Conservation (phyloP, 2,797 vertebrate genomes). For the Sphaeramia orbicularis region DNA sequence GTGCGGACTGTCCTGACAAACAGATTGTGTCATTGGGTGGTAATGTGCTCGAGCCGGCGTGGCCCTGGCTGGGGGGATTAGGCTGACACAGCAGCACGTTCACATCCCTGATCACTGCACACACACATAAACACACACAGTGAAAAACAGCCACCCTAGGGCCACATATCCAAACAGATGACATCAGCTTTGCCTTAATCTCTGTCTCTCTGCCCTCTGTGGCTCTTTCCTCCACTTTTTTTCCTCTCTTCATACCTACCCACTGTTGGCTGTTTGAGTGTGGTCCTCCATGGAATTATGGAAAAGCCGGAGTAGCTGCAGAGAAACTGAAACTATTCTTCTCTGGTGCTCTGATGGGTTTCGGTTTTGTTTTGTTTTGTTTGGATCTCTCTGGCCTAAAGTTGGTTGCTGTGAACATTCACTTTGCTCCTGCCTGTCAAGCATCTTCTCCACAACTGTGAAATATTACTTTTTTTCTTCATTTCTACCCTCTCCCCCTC, state of each 20-base stretch:
- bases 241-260: constrained; percentile 35
- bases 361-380: constrained; percentile 1
- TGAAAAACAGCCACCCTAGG: constrained; percentile 48
- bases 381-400: constrained; percentile 44
- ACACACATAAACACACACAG: constrained; percentile 43
- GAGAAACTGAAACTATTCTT: constrained; percentile 24
- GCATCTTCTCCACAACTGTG: constrained; percentile 28
- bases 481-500: constrained; percentile 16
- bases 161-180: constrained; percentile 66
- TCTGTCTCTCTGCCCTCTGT: constrained; percentile 45
- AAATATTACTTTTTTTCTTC: constrained; percentile 22
- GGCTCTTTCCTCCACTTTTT: constrained; percentile 27
- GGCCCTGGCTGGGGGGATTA: constrained; percentile 75
- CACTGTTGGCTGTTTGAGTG: constrained; percentile 2
- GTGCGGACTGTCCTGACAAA: constrained; percentile 53
- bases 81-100: constrained; percentile 79
- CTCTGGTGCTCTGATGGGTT: constrained; percentile 5
- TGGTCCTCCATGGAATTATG: constrained; percentile 8
- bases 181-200: constrained; percentile 78
- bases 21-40: constrained; percentile 79
- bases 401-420: constrained; percentile 14
- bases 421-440: constrained; percentile 39
- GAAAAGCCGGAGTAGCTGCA: constrained; percentile 42
- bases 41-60: constrained; percentile 64
- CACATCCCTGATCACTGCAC: constrained; percentile 63